Evolutionary conservation across 2,797 vertebrate species (phyloP), one percentile per base, ranked within the genome.

Genomic region (Triplophysa bombifrons): DNA sequence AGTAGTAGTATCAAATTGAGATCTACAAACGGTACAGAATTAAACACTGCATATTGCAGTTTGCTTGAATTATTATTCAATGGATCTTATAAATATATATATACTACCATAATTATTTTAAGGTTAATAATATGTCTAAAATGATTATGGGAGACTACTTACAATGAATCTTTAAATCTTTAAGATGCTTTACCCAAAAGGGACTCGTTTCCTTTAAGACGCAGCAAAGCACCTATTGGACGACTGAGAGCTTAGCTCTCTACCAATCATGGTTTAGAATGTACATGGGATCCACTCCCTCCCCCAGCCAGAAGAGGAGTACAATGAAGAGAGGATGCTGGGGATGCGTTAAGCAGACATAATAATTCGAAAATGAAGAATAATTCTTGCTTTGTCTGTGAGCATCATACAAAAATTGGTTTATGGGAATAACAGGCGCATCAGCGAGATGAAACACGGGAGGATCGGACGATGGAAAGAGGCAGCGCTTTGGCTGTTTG

Each of bases 271-370:
- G 9, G 53, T 55, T 20, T 86, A 51, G 53, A 25, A 41, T 72
- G 80, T 67, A 80, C 84, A 83, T 82, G 80, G 82, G 86, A 87
- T 87, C 86, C 53, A 87, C 80, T 86, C 84, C 85, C 84, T 82
- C 80, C 82, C 74, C 55, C 46, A 14, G 27, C 60, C 76, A 70
- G 44, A 77, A 20, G 53, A 64, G 16, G 27, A 58, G 76, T 71
- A 75, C 80, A 82, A 55, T 72, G 64, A 63, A 38, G 64, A 84
- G 41, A 22, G 66, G 25, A 27, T 27, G 25, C 25, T 30, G 11
- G 82, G 73, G 58, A 60, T 3, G 50, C 61, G 25, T 17, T 20
- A 6, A 65, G 17, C 3, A 71, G 1, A 70, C 27, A 10, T 38
- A 10, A 19, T 76, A 16, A 14, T 74, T 19, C 65, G 48, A 60